These are phyloP conservation scores for Cynaeus angustus DNA, from an alignment of 2,888 invertebrate genomes.

Conservation along the genomic window DNA sequence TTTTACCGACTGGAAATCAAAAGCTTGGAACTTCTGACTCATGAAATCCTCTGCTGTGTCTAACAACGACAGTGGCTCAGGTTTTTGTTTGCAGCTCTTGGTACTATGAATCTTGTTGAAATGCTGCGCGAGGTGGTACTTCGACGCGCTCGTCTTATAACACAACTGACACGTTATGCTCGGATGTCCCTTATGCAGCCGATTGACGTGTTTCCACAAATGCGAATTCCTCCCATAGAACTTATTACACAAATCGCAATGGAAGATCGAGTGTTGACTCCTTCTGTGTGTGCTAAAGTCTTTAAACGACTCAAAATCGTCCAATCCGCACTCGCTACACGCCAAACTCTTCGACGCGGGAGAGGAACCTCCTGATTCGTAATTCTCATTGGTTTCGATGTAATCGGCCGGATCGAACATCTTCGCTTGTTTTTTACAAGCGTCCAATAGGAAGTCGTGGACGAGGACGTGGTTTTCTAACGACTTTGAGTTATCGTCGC, in stretches of 20 bases:
- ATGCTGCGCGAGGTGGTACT: slow-evolving; percentile 75
- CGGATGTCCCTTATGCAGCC: slow-evolving; percentile 75
- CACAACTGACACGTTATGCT: slow-evolving; percentile 76
- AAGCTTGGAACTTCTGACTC: slow-evolving; percentile 67
- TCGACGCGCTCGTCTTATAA: slow-evolving; percentile 76
- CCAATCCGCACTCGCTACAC: slow-evolving; percentile 62
- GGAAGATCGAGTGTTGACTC: slow-evolving; percentile 74
- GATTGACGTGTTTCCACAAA: slow-evolving; percentile 77
- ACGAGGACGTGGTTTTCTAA: slow-evolving; percentile 73
- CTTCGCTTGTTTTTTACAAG: slow-evolving; percentile 65
- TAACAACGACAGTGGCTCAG: slow-evolving; percentile 14
- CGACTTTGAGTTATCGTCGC: slow-evolving; percentile 75
- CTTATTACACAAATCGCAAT: slow-evolving; percentile 77
- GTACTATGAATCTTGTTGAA: slow-evolving; percentile 73
- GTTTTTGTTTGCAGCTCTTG: slow-evolving; percentile 56
- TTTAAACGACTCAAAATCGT: slow-evolving; percentile 71
- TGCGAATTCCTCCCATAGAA: slow-evolving; percentile 77
- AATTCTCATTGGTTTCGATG: slow-evolving; percentile 69
- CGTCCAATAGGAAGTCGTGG: slow-evolving; percentile 73
- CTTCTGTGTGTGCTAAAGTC: slow-evolving; percentile 74
- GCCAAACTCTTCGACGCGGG: slow-evolving; percentile 59
- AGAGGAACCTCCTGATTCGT: slow-evolving; percentile 46
- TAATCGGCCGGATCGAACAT: slow-evolving; percentile 73
- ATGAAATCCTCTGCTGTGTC: slow-evolving; percentile 57
- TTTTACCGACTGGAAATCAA: slow-evolving; percentile 66